Evolutionary conservation across 2,797 vertebrate species (phyloP).

Genomic region (Sebastes vulpes): DNA sequence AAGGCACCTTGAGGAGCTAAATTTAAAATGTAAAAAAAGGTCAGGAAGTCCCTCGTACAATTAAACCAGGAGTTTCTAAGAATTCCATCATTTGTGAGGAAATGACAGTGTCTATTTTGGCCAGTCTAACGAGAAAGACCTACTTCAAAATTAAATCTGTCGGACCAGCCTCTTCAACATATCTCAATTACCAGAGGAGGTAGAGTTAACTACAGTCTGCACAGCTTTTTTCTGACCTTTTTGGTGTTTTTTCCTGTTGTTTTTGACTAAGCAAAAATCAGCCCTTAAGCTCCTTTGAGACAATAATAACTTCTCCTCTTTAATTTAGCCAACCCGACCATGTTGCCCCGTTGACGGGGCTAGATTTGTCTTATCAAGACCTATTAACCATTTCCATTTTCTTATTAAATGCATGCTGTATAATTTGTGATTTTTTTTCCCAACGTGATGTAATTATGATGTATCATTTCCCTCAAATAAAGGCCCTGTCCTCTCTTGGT

Average conservation of each 20-base stretch:
- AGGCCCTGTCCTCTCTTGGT: slow-evolving; percentile 81
- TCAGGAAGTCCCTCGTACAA: slow-evolving; percentile 86
- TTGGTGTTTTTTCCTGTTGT: slow-evolving; percentile 15
- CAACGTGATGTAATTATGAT: slow-evolving; percentile 84
- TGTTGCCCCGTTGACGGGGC: slow-evolving; percentile 60
- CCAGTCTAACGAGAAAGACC: slow-evolving; percentile 63
- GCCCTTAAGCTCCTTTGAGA: slow-evolving; percentile 69
- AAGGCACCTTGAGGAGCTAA: slow-evolving; percentile 89
- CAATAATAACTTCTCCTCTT: slow-evolving; percentile 79
- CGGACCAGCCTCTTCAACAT: slow-evolving; percentile 53
- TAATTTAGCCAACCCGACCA: slow-evolving; percentile 72
- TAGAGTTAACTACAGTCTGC: slow-evolving; percentile 66
- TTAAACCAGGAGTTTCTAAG: slow-evolving; percentile 82
- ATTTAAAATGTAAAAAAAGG: slow-evolving; percentile 89
- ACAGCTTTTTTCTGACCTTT: neutral
- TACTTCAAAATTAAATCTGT: slow-evolving; percentile 66
- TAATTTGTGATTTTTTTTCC: slow-evolving; percentile 80
- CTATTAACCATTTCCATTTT: slow-evolving; percentile 84
- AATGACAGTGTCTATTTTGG: slow-evolving; percentile 76
- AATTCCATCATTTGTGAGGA: slow-evolving; percentile 70
- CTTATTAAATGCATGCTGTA: slow-evolving; percentile 82
- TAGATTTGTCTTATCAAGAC: slow-evolving; percentile 82
- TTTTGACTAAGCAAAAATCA: slow-evolving; percentile 48
- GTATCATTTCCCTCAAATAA: slow-evolving; percentile 85
- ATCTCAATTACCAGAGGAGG: slow-evolving; percentile 71